Conservation (phyloP, 2,113 vertebrate species). For the Gambusia affinis region DNA sequence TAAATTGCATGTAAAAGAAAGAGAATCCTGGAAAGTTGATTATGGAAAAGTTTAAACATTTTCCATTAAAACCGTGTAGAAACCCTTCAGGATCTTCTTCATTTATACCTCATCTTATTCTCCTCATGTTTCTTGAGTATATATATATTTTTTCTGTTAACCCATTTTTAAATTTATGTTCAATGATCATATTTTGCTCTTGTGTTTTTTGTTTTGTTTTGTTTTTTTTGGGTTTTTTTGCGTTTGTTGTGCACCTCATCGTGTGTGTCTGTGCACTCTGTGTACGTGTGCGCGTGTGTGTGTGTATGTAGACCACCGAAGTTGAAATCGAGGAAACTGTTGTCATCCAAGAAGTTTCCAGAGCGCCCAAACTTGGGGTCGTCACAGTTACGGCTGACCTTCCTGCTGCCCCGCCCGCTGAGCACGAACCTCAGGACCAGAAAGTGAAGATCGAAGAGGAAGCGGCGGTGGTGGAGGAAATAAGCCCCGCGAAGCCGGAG, state of each 20-base stretch:
- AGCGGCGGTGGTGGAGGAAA: constrained; percentile 73
- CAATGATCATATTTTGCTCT: constrained; percentile 77
- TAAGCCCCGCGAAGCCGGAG: constrained; percentile 62
- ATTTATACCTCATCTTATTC: background rate
- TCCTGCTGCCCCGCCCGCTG: background rate
- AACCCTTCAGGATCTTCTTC: background rate
- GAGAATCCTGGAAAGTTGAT: background rate
- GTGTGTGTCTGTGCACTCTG: constrained; percentile 68
- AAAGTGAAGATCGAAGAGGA: constrained; percentile 63
- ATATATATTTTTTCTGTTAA: constrained; percentile 42
- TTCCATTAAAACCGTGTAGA: background rate
- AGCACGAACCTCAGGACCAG: constrained; percentile 65
- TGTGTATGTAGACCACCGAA: constrained; percentile 85
- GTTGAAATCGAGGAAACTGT: constrained; percentile 91
- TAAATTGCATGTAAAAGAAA: background rate
- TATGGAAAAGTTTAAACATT: no score
- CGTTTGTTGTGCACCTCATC: constrained; percentile 71
- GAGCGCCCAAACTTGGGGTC: constrained; percentile 76
- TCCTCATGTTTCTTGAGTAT: background rate
- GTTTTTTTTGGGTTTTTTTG: constrained; percentile 62
- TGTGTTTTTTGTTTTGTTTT: constrained; percentile 64
- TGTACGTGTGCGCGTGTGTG: constrained; percentile 67
- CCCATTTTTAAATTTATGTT: constrained; percentile 71
- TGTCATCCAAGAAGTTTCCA: constrained; percentile 87
- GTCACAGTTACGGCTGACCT: constrained; percentile 29